A percentile compares a stretch with the other conserved stretches of the same genome.
phyloP scores from a whole-genome alignment of 2,113 vertebrate species.

The Tachuris rubrigastra region DNA sequence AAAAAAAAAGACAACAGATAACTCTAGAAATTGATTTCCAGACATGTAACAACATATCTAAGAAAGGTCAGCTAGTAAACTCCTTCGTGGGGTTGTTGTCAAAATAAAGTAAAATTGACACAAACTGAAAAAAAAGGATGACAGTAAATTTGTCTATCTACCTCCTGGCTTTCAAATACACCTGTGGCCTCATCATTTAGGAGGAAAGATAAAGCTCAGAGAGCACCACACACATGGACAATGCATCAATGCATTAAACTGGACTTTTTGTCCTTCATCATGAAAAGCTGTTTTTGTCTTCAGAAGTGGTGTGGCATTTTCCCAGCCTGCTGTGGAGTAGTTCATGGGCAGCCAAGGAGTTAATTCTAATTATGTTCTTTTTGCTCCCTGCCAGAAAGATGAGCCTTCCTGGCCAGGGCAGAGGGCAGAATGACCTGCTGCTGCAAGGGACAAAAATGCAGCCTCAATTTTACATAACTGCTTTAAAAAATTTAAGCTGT shows the following conservation, averaged over 20 bases:
- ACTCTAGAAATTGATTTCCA: conserved; percentile 19
- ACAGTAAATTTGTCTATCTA: background rate
- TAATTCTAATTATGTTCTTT: background rate
- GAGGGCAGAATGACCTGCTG: background rate
- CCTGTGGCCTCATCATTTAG: background rate
- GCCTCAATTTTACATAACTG: background rate
- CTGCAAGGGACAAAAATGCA: background rate
- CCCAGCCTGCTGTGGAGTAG: background rate
- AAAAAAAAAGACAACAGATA: background rate
- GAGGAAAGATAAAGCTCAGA: background rate
- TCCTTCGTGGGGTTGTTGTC: background rate
- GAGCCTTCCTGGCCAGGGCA: background rate
- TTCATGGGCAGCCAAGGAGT: background rate
- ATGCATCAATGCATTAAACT: background rate
- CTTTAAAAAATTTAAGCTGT: background rate
- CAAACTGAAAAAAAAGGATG: background rate
- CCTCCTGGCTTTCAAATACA: background rate
- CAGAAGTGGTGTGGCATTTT: background rate
- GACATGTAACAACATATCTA: conserved; percentile 4
- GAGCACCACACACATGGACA: background rate
- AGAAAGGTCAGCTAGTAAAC: conserved; percentile 22
- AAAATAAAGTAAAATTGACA: conserved; percentile 9
- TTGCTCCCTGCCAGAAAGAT: background rate
- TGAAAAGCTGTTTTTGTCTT: background rate
- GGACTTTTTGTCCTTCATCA: background rate